These are phyloP conservation scores for Cryptophagus acutangulus DNA, from an alignment of 2,888 invertebrate species.

Conservation along the genomic window DNA sequence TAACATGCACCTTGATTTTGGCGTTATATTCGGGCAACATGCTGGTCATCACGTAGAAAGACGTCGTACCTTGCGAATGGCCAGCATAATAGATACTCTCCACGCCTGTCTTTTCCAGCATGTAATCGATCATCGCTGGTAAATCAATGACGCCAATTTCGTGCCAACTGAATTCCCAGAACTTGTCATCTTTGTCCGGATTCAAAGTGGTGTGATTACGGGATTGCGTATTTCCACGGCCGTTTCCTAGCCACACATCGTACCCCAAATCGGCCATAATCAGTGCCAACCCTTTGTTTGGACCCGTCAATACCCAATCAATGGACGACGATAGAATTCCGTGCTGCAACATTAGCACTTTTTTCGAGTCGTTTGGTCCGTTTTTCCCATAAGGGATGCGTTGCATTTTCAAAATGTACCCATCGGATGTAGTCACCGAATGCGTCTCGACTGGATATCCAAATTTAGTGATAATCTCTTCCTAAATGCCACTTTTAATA, in stretches of 20 bases:
- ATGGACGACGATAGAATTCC: conserved; percentile 52
- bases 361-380: conserved; percentile 35
- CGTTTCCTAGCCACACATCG: conserved; percentile 39
- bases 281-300: conserved; percentile 44
- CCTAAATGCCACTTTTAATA: too few relatives aligned
- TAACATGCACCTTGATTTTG: conserved; percentile 61
- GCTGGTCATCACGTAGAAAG: conserved; percentile 62
- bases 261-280: conserved; percentile 36
- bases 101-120: conserved; percentile 55
- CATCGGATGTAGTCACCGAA: conserved; percentile 49
- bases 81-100: conserved; percentile 69
- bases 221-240: conserved; percentile 28
- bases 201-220: conserved; percentile 16
- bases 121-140: conserved; percentile 76
- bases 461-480: too few relatives aligned
- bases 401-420: conserved; percentile 49
- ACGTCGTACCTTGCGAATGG: conserved; percentile 71
- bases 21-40: conserved; percentile 59
- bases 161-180: conserved; percentile 64
- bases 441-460: conserved; percentile 46
- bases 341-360: conserved; percentile 48
- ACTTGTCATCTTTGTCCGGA: conserved; percentile 40
- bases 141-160: conserved; percentile 75
- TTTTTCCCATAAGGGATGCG: conserved; percentile 45
- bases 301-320: conserved; percentile 52